Percentiles rank a stretch among this genome's conserved stretches.
These are phyloP conservation scores for Coelinius sp. DNA, from an alignment of 2,888 invertebrate species.

Conservation along the genomic window DNA sequence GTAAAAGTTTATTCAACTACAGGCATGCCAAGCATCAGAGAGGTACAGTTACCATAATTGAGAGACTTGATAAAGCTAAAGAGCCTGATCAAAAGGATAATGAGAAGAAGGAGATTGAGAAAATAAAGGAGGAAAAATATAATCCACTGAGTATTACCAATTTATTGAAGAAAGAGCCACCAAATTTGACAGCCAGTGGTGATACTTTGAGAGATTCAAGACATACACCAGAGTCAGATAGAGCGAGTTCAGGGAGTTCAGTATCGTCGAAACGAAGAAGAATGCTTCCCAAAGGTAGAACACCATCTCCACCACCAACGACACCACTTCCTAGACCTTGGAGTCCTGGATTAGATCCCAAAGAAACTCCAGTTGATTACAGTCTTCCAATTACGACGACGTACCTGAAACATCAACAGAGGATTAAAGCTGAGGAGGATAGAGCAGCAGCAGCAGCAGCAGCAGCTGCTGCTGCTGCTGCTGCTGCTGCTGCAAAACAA, in stretches of 20 bases:
- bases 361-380: slow-evolving; percentile 77
- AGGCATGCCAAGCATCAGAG: slow-evolving; percentile 59
- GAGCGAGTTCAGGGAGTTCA: slow-evolving; percentile 64
- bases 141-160: slow-evolving; percentile 68
- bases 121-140: slow-evolving; percentile 62
- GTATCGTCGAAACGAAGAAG: slow-evolving; percentile 64
- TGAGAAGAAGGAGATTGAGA: slow-evolving; percentile 49
- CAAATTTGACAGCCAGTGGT: slow-evolving; percentile 23
- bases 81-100: slow-evolving; percentile 53
- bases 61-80: slow-evolving; percentile 61
- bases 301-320: slow-evolving; percentile 63
- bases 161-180: slow-evolving; percentile 66
- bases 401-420: slow-evolving; percentile 88
- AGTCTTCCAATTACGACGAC: slow-evolving; percentile 92
- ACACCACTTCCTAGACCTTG: slow-evolving; percentile 64
- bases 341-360: slow-evolving; percentile 65
- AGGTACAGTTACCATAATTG: slow-evolving; percentile 38
- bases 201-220: slow-evolving; percentile 69
- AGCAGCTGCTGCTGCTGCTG: slow-evolving; percentile 68
- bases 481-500: slow-evolving; percentile 61
- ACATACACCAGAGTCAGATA: slow-evolving; percentile 73
- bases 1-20: slow-evolving; percentile 63
- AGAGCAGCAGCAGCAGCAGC: slow-evolving; percentile 64
- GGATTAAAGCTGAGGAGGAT: slow-evolving; percentile 77
- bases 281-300: slow-evolving; percentile 66